Conservation (phyloP, 2,113 vertebrate species). For the Mirounga angustirostris region DNA sequence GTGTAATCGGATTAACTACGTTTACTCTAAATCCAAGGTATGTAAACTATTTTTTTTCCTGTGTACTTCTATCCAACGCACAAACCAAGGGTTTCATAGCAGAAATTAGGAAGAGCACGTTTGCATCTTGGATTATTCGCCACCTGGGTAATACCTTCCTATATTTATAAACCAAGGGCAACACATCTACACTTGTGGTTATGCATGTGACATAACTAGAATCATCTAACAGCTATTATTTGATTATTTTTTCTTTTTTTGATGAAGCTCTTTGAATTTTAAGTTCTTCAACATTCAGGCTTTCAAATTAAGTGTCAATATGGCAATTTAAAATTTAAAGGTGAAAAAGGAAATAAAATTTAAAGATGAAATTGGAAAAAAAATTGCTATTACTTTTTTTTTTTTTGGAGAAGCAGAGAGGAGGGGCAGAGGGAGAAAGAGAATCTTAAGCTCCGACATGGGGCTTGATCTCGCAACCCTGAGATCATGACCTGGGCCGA, state of each 20-base stretch:
- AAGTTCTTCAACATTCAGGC: not conserved
- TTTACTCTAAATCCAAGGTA: not conserved
- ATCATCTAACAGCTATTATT: not conserved
- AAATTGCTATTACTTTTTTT: not conserved
- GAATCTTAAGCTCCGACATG: not conserved
- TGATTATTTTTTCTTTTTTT: not conserved
- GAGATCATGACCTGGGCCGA: not conserved
- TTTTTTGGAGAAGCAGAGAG: not conserved
- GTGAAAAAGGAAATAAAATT: not conserved
- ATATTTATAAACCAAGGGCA: not conserved
- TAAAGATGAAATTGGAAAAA: not conserved
- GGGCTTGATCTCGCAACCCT: not conserved
- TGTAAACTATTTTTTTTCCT: not conserved
- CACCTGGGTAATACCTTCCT: not conserved
- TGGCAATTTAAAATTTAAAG: slow-evolving; percentile 2
- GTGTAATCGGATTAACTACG: not conserved
- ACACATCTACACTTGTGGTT: not conserved
- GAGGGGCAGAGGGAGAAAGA: not conserved
- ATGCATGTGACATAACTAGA: not conserved
- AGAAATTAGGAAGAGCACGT: not conserved
- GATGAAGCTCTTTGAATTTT: not conserved
- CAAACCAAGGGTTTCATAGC: not conserved
- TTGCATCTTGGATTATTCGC: not conserved
- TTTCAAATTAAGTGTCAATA: not conserved
- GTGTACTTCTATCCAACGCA: not conserved